Evolutionary conservation across 1,140 invertebrate species (phyloP).

Genomic region (Drosophila ironensis): DNA sequence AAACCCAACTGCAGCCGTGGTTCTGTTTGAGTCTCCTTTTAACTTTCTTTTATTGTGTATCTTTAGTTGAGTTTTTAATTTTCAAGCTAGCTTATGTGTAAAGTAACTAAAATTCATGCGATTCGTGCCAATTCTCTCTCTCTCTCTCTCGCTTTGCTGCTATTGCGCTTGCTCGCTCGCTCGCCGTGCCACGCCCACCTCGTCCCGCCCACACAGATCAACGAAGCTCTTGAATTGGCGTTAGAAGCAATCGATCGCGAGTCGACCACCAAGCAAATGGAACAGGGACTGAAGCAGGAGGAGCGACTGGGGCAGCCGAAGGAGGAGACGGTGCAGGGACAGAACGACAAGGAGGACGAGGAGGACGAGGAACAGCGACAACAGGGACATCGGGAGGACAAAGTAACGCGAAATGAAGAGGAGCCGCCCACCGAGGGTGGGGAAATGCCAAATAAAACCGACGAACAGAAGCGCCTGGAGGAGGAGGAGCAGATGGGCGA

Average conservation of each 20-base stretch:
- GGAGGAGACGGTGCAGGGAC: constrained; percentile 5
- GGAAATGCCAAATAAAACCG: constrained; percentile 71
- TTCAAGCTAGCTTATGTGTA: constrained; percentile 48
- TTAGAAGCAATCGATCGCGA: constrained; percentile 85
- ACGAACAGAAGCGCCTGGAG: constrained; percentile 51
- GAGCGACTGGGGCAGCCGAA: constrained; percentile 11
- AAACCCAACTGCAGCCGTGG: too few species aligned
- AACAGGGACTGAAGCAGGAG: constrained; percentile 26
- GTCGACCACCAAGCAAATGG: constrained; percentile 38
- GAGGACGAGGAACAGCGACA: constrained; percentile 2
- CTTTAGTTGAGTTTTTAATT: constrained; percentile 25
- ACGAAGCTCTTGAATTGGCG: constrained; percentile 85
- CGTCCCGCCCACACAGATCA: constrained; percentile 81
- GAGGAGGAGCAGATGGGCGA: constrained; percentile 41
- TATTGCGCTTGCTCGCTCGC: constrained; percentile 47
- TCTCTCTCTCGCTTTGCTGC: constrained; percentile 37
- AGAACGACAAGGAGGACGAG: not conserved
- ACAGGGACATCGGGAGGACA: not conserved
- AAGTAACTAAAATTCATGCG: constrained; percentile 67
- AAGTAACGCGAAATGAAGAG: not conserved
- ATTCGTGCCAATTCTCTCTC: constrained; percentile 57
- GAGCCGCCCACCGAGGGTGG: constrained; percentile 13
- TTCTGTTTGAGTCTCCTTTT: constrained; percentile 22
- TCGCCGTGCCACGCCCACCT: constrained; percentile 33
- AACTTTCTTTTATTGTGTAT: constrained; percentile 22